Base-by-base conservation (phyloP, 2,113 vertebrate genomes). In the Trichomycterus rosablanca region DNA sequence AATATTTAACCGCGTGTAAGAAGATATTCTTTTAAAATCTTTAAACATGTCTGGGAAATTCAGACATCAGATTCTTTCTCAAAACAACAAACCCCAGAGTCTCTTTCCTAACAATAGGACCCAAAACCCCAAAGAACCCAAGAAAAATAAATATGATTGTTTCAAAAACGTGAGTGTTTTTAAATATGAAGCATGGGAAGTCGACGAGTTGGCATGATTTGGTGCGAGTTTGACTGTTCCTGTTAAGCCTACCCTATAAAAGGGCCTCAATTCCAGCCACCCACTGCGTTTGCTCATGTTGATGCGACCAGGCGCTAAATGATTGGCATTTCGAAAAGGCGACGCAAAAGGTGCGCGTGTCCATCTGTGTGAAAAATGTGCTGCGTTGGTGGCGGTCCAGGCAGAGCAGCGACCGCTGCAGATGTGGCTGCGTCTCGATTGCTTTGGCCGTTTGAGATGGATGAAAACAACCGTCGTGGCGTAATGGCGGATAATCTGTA, bases 341-440 rank as follows among this genome's bases (percentile, higher is more conserved):
- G 40, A 59, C 22, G 42, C 64, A 73, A 72, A 69, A 69, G 71
- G 71, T 73, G 62, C 58, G 57, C 48, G 49, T 42, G 45, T 73
- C 62, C 71, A 69, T 73, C 71, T 69, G 71, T 73, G 62, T 73
- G 71, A 39, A 66, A 66, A 73, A 66, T 64, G 60, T 73, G 71
- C 57, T 39, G 56, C 37, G 18, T 37, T 53, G 71, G 57, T 66
- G 62, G 51, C 4, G 26, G 39, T 73, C 71, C 71, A 73, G 66
- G 30, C 59, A 39, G 57, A 61, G 45, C 51, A 56, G 43, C 56
- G 63, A 42, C 44, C 58, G 35, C 57, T 71, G 69, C 63, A 61
- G 68, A 64, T 71, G 57, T 50, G 44, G 50, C 62, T 61, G 63
- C 62, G 55, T 70, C 68, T 65, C 55, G 65, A 55, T 71, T 57